Evolutionary conservation across 2,797 vertebrate genomes (phyloP).

Genomic region (Fratercula arctica): DNA sequence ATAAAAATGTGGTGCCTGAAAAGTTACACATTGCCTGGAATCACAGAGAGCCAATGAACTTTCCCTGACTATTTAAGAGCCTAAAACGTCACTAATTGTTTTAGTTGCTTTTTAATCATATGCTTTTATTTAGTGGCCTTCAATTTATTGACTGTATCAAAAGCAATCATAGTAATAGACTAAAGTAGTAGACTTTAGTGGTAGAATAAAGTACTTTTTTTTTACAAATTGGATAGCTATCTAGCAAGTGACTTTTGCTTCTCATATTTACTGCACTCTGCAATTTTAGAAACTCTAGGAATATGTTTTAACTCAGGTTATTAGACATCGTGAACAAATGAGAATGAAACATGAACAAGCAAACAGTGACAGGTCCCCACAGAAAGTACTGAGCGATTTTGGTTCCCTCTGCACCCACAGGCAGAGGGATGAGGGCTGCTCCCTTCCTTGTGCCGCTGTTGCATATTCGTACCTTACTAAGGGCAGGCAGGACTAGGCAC

Average conservation of each 20-base stretch:
- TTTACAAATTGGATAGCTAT: neutral
- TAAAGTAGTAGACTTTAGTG: neutral
- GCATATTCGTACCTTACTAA: neutral
- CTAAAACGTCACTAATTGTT: neutral
- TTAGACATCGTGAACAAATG: neutral
- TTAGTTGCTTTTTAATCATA: neutral
- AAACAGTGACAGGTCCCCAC: neutral
- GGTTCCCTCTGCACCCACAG: neutral
- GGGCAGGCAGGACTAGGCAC: neutral
- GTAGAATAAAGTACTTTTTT: neutral
- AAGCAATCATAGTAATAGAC: neutral
- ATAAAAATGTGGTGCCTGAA: neutral
- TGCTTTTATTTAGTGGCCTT: neutral
- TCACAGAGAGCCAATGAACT: neutral
- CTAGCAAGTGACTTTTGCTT: neutral
- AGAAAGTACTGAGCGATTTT: neutral
- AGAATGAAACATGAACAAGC: accelerated
- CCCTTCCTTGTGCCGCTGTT: neutral
- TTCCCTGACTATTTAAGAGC: neutral
- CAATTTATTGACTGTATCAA: neutral
- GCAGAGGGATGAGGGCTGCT: neutral
- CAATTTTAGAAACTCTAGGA: neutral
- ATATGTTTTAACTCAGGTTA: neutral
- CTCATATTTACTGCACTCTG: neutral
- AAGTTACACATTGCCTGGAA: neutral